phyloP scores from a whole-genome alignment of 2,113 vertebrate species.

The Garra rufa region DNA sequence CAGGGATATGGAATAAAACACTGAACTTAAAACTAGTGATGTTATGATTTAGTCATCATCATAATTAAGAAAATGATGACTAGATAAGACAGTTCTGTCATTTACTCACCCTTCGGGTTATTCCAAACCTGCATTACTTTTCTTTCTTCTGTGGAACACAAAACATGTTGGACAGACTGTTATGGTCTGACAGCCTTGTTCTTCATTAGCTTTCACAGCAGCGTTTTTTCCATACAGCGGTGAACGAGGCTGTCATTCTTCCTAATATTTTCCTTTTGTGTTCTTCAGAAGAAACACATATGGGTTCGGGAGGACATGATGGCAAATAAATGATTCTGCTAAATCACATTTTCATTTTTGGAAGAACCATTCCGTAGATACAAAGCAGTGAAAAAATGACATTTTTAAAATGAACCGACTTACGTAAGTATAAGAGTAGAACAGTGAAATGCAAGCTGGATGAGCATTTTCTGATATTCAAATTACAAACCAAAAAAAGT shows the following conservation, averaged over 20 bases:
- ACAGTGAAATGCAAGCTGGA: background rate
- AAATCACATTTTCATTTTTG: background rate
- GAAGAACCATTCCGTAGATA: background rate
- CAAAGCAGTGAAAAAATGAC: background rate
- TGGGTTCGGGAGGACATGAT: background rate
- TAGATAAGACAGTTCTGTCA: background rate
- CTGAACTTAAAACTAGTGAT: background rate
- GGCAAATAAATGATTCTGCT: background rate
- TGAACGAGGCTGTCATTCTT: background rate
- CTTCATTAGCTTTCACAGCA: background rate
- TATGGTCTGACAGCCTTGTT: background rate
- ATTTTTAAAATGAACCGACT: background rate
- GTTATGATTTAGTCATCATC: background rate
- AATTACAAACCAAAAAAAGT: background rate
- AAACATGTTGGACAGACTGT: background rate
- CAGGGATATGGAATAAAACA: background rate
- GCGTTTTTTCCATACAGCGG: background rate
- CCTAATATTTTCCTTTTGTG: background rate
- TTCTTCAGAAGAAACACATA: background rate
- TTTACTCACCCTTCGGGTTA: background rate
- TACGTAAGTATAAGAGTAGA: background rate
- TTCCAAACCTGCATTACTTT: background rate
- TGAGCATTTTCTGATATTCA: background rate
- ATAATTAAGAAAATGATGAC: background rate
- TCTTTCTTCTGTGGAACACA: background rate